Evolutionary conservation across 2,888 invertebrate genomes (phyloP).

Genomic region (Drosophila neotestacea): DNA sequence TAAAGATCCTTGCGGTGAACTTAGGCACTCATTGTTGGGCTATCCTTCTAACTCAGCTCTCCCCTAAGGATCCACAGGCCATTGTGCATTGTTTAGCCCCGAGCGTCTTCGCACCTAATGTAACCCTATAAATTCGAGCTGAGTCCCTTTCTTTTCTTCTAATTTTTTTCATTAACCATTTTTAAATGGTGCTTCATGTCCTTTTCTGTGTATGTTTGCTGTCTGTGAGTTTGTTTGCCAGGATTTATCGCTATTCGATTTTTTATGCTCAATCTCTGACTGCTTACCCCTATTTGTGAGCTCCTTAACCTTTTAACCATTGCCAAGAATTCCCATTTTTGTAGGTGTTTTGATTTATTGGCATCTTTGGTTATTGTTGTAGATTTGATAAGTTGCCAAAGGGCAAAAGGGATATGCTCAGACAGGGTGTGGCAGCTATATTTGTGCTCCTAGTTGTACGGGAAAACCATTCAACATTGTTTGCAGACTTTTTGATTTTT

Average conservation of each 20-base stretch:
- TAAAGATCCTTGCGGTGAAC: conserved; percentile 54
- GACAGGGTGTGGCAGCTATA: conserved; percentile 29
- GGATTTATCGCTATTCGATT: conserved; percentile 72
- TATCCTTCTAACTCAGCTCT: conserved; percentile 20
- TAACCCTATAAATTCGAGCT: conserved; percentile 60
- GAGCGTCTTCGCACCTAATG: conserved; percentile 59
- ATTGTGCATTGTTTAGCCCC: conserved; percentile 23
- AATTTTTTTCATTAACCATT: conserved; percentile 44
- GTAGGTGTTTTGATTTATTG: conserved; percentile 76
- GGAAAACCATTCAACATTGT: conserved; percentile 39
- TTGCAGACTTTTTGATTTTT: conserved; percentile 21
- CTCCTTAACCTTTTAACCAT: conserved; percentile 62
- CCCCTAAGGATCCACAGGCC: conserved; percentile 7
- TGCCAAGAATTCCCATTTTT: conserved; percentile 48
- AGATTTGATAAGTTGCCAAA: conserved; percentile 67
- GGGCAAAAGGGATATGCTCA: conserved; percentile 51
- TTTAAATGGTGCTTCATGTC: conserved; percentile 66
- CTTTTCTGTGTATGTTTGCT: conserved; percentile 32
- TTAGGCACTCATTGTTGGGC: conserved; percentile 51
- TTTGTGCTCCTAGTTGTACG: conserved; percentile 36
- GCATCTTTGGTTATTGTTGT: conserved; percentile 64
- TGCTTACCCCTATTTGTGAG: conserved; percentile 48
- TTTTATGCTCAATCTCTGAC: conserved; percentile 63
- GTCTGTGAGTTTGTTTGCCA: conserved; percentile 54
- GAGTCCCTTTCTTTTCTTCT: conserved; percentile 12